Evolutionary conservation across 53 echinoderm and acorn worm genomes (phyloP).

Genomic region (Pentamera pediparva): DNA sequence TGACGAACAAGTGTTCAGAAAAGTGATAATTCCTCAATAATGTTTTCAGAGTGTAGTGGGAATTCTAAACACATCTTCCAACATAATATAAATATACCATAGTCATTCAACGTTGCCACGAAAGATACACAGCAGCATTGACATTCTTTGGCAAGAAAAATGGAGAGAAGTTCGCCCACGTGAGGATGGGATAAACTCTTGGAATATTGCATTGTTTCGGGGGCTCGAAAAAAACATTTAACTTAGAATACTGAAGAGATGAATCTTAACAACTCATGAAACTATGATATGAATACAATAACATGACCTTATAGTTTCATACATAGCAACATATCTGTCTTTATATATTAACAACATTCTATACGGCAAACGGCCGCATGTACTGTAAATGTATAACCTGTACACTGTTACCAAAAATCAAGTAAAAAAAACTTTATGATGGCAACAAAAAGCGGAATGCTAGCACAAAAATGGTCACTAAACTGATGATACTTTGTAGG

Average conservation of each 20-base stretch:
- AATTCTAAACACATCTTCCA: too few relatives aligned
- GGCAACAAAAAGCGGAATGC: constrained; percentile 45
- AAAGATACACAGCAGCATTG: too few relatives aligned
- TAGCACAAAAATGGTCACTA: constrained; percentile 41
- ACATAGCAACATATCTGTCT: constrained; percentile 28
- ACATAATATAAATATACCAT: too few relatives aligned
- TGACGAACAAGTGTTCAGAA: too few relatives aligned
- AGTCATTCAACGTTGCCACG: too few relatives aligned
- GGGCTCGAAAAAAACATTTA: constrained; percentile 19
- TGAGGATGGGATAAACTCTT: constrained; percentile 1
- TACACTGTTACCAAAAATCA: constrained; percentile 29
- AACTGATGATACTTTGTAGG: constrained; percentile 11
- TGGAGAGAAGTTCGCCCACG: background rate
- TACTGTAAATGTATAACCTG: constrained; percentile 2
- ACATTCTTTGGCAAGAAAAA: background rate
- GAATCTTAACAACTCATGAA: constrained; percentile 17
- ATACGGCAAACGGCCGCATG: background rate
- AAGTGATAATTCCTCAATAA: too few relatives aligned
- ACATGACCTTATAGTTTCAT: constrained; percentile 35
- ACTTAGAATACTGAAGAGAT: constrained; percentile 39
- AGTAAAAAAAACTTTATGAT: constrained; percentile 22
- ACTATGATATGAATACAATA: constrained; percentile 32
- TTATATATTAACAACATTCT: constrained; percentile 7
- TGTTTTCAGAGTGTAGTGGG: too few relatives aligned
- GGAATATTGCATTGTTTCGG: constrained; percentile 12